These are phyloP conservation scores for Vulpes ferrilata DNA, from an alignment of 2,113 vertebrate species.

Conservation along the genomic window DNA sequence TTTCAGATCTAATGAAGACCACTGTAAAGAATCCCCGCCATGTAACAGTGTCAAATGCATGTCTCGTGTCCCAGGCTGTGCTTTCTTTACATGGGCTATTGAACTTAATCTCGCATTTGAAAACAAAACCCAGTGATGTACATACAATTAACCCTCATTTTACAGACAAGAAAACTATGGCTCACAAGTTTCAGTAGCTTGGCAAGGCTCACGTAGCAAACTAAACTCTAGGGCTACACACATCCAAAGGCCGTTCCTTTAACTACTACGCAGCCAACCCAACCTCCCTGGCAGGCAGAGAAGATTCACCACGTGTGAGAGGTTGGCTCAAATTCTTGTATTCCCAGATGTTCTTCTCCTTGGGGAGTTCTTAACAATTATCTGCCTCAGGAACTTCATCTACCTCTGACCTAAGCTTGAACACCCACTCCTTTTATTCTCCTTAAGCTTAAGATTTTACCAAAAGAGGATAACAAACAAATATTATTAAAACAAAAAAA, in stretches of 20 bases:
- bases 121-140: conserved; percentile 54
- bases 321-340: not conserved
- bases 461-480: not conserved
- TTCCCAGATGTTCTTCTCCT: not conserved
- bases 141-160: conserved; percentile 9
- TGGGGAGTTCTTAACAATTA: not conserved
- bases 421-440: conserved; percentile 27
- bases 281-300: not conserved
- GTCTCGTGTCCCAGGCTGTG: not conserved
- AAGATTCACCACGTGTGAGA: not conserved
- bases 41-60: not conserved
- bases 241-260: conserved; percentile 13
- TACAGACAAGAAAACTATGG: conserved; percentile 28
- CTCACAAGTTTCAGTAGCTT: conserved; percentile 12
- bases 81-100: conserved; percentile 24
- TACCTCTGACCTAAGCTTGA: not conserved
- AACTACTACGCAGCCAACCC: not conserved
- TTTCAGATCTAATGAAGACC: not conserved
- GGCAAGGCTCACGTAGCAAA: not conserved
- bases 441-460: not conserved
- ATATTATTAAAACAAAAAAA: not conserved
- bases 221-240: not conserved
- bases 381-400: not conserved
- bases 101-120: not conserved
- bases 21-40: conserved; percentile 5